Conservation (phyloP, 2,888 invertebrate genomes). For the Netelia inedita region DNA sequence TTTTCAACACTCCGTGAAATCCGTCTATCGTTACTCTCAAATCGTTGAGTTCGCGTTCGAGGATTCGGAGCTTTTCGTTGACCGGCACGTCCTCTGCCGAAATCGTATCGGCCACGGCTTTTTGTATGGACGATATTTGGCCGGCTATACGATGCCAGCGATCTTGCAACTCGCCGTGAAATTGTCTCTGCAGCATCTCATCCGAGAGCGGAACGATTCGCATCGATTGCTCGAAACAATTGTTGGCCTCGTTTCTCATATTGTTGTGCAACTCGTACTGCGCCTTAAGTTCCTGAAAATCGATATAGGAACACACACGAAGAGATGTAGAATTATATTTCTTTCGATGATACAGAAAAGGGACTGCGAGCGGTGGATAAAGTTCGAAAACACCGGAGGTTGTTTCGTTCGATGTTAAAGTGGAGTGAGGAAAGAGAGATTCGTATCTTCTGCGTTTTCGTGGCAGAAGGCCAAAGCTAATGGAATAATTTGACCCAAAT, state of each 20-base stretch:
- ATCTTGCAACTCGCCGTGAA: conserved; percentile 91
- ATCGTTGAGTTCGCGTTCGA: conserved; percentile 92
- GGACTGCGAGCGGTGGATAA: conserved; percentile 37
- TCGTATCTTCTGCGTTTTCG: conserved; percentile 57
- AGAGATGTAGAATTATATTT: conserved; percentile 5
- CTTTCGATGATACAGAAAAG: conserved; percentile 8
- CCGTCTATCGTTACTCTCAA: conserved; percentile 89
- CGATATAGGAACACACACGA: conserved; percentile 24
- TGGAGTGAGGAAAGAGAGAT: conserved; percentile 51
- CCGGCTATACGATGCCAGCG: conserved; percentile 90
- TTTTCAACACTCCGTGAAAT: conserved; percentile 92
- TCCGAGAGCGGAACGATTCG: conserved; percentile 93
- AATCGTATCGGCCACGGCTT: conserved; percentile 89
- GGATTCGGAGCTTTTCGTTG: conserved; percentile 90
- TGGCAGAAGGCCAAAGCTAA: conserved; percentile 68
- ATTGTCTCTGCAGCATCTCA: conserved; percentile 92
- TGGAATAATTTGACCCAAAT: conserved; percentile 70
- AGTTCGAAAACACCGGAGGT: conserved; percentile 51
- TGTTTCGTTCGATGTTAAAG: conserved; percentile 53
- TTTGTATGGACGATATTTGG: conserved; percentile 89
- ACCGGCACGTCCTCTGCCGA: conserved; percentile 91
- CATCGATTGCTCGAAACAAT: conserved; percentile 91
- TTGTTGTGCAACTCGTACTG: conserved; percentile 94
- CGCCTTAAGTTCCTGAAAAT: conserved; percentile 91
- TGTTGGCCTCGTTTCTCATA: conserved; percentile 90